Base-by-base conservation (phyloP, 2,113 vertebrate genomes). In the Sterrhoptilus dennistouni region DNA sequence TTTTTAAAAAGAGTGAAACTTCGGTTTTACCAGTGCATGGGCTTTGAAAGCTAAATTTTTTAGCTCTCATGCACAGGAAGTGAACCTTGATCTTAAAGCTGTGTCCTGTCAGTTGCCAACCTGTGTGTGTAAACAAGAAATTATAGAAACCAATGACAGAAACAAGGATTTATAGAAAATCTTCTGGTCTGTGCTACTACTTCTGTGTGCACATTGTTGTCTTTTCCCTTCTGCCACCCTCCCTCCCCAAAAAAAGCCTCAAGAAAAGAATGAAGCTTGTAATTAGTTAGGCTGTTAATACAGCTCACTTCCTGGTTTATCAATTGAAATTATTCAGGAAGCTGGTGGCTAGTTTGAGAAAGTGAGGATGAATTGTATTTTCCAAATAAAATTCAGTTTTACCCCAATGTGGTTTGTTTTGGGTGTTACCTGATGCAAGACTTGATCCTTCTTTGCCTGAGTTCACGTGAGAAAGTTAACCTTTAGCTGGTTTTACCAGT, bases 221-320 rank as follows among this genome's bases (percentile, higher is more conserved):
- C 19, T 33, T 77, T 38, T 42, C 14, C 25, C 14, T 79, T 52
- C 15, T 8, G 14, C 50, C 18, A 40, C 8, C 4, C 4, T 11
- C 8, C 2, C 2, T 1, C 21, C 1, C 3, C 11, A 54, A 53
- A 44, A 38, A 23, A 70, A 33, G 5, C 8, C 31, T 15, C 8
- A 31, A 33, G 31, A 36, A 70, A 45, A 35, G 47, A 56, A 17
- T 20, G 35, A 66, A 69, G 29, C 12, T 3, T 78, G 47, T n/a
- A 76, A 4, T 90, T 79, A 72, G 8, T 42, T 61, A 53, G 40
- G 35, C 23, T 68, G 20, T 47, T 91, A 75, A 86, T 44, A 17
- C n/a, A 74, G 31, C 52, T 90, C 11, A 19, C 13, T 77, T 87
- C 36, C 25, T 24, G 68, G 13, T 59, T 24, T 71, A 49, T 52